These are phyloP conservation scores for Acrobasis suavella DNA, from an alignment of 2,888 invertebrate genomes.

Conservation along the genomic window DNA sequence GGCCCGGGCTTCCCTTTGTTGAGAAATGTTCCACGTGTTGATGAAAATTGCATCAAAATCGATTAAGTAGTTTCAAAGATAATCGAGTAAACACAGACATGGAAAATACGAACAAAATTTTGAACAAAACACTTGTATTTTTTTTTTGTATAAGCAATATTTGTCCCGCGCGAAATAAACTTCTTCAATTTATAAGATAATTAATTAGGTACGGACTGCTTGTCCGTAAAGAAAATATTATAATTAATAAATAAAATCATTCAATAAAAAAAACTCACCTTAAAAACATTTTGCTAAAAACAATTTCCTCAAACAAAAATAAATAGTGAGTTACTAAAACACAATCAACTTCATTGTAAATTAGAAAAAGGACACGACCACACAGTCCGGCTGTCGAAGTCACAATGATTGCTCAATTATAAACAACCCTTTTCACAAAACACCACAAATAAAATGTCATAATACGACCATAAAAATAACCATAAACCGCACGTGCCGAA, in stretches of 20 bases:
- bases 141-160: too few species aligned
- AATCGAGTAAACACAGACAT: too few species aligned
- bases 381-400: constrained; percentile 65
- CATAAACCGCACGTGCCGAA: constrained; percentile 72
- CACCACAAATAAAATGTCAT: constrained; percentile 73
- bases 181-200: neutral
- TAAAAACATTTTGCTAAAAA: constrained; percentile 62
- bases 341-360: constrained; percentile 55
- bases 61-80: too few species aligned
- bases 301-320: constrained; percentile 39
- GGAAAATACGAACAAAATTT: too few species aligned
- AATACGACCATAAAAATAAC: constrained; percentile 71
- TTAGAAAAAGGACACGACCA: constrained; percentile 66
- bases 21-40: too few species aligned
- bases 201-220: neutral
- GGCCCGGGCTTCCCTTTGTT: too few species aligned
- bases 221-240: neutral
- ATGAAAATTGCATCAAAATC: too few species aligned
- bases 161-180: neutral
- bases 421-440: constrained; percentile 71
- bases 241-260: neutral
- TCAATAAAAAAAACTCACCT: constrained; percentile 46
- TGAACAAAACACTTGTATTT: too few species aligned
- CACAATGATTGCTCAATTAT: constrained; percentile 71
- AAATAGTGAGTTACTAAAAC: constrained; percentile 48